phyloP scores from a whole-genome alignment of 2,113 vertebrate species.

The Platycercus adscitus region DNA sequence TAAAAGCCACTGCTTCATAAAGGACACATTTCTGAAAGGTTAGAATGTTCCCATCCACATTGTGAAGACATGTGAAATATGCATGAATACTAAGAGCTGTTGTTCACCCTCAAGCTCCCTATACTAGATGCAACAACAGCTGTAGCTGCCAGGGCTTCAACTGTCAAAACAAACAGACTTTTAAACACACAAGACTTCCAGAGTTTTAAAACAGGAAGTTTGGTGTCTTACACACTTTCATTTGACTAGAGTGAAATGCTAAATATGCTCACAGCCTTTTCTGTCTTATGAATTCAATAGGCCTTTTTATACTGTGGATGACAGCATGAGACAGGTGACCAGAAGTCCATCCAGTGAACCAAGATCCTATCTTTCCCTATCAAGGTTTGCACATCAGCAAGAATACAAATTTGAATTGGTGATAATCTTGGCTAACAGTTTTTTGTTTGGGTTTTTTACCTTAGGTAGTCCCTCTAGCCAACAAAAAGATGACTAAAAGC shows the following conservation, averaged over 20 bases:
- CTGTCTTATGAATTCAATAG: neutral
- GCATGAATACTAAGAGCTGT: neutral
- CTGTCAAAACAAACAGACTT: neutral
- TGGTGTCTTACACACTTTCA: neutral
- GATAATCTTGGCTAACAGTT: neutral
- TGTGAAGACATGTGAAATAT: neutral
- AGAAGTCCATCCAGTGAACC: neutral
- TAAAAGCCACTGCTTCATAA: neutral
- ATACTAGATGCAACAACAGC: neutral
- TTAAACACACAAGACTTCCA: accelerated
- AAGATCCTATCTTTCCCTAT: neutral
- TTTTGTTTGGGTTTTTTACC: neutral
- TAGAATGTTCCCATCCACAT: neutral
- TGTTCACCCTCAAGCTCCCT: neutral
- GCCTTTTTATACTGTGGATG: neutral
- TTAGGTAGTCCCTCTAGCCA: neutral
- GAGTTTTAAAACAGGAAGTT: neutral
- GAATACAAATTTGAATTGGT: neutral
- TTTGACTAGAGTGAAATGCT: neutral
- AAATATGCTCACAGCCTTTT: neutral
- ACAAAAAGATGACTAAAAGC: neutral
- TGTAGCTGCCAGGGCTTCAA: neutral
- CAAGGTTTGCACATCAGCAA: neutral
- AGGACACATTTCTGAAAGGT: neutral
- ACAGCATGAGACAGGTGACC: neutral